A percentile compares a stretch with the other conserved stretches of the same genome.
Conservation (phyloP, 2,113 vertebrate genomes). For the Dicrurus megarhynchus region DNA sequence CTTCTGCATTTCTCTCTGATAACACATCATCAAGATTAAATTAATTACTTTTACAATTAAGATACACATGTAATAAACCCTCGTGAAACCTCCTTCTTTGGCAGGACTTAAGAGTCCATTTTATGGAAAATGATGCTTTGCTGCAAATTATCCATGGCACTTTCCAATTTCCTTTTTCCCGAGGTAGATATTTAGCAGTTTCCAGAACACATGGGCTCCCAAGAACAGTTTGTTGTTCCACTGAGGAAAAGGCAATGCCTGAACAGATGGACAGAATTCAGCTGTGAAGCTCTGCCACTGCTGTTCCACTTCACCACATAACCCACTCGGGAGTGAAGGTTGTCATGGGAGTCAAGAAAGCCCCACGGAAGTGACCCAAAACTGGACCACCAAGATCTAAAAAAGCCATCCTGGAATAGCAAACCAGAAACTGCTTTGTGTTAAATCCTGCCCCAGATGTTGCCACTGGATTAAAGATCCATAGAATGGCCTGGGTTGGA, state of each 20-base stretch:
- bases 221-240: background rate
- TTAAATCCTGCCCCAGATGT: background rate
- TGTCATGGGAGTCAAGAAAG: background rate
- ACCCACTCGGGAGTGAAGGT: background rate
- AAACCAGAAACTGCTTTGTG: background rate
- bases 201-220: background rate
- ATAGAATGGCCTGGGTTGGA: accelerated
- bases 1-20: background rate
- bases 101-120: background rate
- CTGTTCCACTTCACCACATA: background rate
- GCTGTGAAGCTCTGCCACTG: background rate
- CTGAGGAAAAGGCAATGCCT: background rate
- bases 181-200: background rate
- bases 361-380: background rate
- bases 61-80: background rate
- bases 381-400: background rate
- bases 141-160: background rate
- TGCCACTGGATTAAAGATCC: background rate
- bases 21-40: background rate
- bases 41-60: background rate
- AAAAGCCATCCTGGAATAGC: background rate
- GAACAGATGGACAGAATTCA: background rate
- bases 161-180: background rate
- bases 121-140: background rate
- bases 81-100: background rate